Conservation (phyloP, 2,113 vertebrate genomes). For the Muntiacus muntjak region DNA sequence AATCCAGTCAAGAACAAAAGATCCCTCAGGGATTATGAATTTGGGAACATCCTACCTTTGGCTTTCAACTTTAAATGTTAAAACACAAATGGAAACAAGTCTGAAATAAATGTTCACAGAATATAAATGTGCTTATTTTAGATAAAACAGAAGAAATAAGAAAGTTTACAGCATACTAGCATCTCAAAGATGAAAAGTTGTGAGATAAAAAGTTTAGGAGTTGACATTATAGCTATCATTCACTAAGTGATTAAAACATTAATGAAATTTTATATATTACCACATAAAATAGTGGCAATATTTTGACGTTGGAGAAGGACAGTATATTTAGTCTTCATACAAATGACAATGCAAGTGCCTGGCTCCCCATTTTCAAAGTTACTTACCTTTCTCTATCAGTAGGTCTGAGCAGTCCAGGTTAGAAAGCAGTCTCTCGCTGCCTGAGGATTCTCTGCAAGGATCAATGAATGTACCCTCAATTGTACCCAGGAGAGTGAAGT, state of each 20-base stretch:
- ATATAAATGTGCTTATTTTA: not conserved
- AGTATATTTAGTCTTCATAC: not conserved
- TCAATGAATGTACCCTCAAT: not conserved
- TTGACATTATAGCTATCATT: not conserved
- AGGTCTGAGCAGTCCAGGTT: not conserved
- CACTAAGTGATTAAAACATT: not conserved
- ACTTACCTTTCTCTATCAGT: not conserved
- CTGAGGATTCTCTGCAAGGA: not conserved
- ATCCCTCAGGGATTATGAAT: not conserved
- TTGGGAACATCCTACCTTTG: not conserved
- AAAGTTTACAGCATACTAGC: not conserved
- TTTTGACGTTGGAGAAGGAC: not conserved
- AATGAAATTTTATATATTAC: not conserved
- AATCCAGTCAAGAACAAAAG: not conserved
- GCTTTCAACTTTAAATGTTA: conserved; percentile 26
- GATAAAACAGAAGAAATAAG: conserved; percentile 1
- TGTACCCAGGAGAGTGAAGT: not conserved
- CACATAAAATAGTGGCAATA: not conserved
- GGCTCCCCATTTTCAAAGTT: not conserved
- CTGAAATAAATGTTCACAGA: conserved; percentile 11
- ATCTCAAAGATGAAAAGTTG: not conserved
- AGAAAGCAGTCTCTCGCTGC: not conserved
- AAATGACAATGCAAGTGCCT: not conserved
- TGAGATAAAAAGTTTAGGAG: not conserved
- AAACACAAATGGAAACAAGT: not conserved